Base-by-base conservation (phyloP, 2,888 invertebrate species). In the Caenorhabditis becei region DNA sequence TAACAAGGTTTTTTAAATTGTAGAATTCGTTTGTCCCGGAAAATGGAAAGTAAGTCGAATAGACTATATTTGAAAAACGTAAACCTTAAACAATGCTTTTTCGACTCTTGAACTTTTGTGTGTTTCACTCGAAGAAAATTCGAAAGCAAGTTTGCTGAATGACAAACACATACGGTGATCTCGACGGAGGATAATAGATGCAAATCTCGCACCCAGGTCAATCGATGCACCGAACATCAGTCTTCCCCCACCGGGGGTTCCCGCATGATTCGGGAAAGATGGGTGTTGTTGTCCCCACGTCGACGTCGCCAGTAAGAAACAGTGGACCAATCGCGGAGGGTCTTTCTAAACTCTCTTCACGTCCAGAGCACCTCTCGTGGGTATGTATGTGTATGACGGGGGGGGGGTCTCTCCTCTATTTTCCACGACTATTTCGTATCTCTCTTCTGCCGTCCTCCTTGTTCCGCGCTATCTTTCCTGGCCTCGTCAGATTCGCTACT, bases 201-300 rank as follows among this genome's bases (percentile, higher is more conserved):
- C 65, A 74, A 72, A 74, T 74, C 74, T 65, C 65, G 74, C 63
- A 72, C 72, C 35, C 20, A 51, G 74, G 74, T 58, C 65, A 58
- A 47, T 37, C 69, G 18, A 47, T 75, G 66, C 61, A 75, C 66
- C 61, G 51, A 62, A 37, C 23, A 49, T 63, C 49, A 23, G 23
- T 26, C 11, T 18, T 11, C 24, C n/a, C n/a, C n/a, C n/a, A n/a
- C 7, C 26, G 58, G 69, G 58, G 69, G 14, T 37, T 47, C 44
- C 61, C 61, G n/a, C 51, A 44, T 28, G 74, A 67, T 66, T 66
- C 37, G 44, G 16, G 28, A 37, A 58, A 53, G 32, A 44, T 26
- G 54, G 54, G 71, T 32, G 54, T 69, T 51, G 24, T 51, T 51
- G 44, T 47, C 24, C 24, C 41, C 59, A 59, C 41, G 41, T 44